A percentile compares a stretch with the other conserved stretches of the same genome.
phyloP scores from a whole-genome alignment of 2,113 vertebrate species.

The Hypomesus transpacificus region DNA sequence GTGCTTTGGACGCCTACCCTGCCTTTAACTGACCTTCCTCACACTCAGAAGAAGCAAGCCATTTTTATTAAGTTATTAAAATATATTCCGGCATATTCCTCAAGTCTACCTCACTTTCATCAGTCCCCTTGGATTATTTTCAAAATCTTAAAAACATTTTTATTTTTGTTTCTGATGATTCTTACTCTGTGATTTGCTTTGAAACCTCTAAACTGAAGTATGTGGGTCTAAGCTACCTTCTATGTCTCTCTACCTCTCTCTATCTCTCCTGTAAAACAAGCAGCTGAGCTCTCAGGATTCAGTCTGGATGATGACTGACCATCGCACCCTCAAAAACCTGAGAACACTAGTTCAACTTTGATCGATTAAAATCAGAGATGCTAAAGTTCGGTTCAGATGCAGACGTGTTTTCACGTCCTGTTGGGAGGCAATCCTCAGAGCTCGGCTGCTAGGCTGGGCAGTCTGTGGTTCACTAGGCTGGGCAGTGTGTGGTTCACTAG shows the following conservation, averaged over 20 bases:
- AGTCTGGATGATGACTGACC: not conserved
- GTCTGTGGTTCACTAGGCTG: too few species aligned
- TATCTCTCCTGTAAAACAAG: not conserved
- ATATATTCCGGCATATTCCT: too few species aligned
- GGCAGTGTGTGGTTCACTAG: not conserved
- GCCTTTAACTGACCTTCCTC: constrained; percentile 16
- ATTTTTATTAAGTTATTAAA: not conserved
- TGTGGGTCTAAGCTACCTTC: constrained; percentile 15
- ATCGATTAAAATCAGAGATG: too few species aligned
- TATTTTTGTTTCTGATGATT: constrained; percentile 32
- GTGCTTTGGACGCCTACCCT: too few species aligned
- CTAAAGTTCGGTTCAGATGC: not conserved
- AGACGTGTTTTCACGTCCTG: not conserved
- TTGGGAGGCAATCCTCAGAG: constrained; percentile 34
- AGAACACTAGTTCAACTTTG: too few species aligned
- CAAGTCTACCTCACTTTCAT: too few species aligned
- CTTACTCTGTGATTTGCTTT: constrained; percentile 74
- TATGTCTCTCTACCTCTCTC: not conserved
- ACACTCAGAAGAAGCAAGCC: constrained; percentile 22
- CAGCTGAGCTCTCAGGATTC: constrained; percentile 50
- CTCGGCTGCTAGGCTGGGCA: constrained; percentile 12
- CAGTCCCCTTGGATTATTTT: not conserved
- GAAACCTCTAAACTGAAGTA: constrained; percentile 42
- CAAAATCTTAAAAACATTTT: not conserved
- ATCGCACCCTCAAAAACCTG: not conserved